Evolutionary conservation across 1,140 invertebrate species (phyloP).

Genomic region (Brachionus rubens): DNA sequence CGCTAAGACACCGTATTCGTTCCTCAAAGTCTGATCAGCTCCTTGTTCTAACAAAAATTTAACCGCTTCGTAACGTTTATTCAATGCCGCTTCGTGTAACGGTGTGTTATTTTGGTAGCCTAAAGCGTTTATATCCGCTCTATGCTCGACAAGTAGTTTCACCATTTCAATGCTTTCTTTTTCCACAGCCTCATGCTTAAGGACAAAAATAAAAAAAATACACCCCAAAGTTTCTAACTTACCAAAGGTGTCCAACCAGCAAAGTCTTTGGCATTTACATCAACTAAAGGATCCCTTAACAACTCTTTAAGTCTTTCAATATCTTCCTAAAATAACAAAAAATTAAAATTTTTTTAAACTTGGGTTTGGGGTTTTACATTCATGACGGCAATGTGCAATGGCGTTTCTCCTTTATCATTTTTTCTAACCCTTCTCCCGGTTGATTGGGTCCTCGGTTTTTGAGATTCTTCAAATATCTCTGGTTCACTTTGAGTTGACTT

Average conservation of each 20-base stretch:
- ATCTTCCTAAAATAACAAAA: background rate
- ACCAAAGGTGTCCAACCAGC: conserved; percentile 44
- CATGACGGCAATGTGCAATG: conserved; percentile 29
- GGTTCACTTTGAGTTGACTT: conserved; percentile 1
- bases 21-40: conserved; percentile 47
- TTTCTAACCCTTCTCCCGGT: conserved; percentile 1
- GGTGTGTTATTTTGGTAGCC: conserved; percentile 48
- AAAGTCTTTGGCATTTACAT: conserved; percentile 36
- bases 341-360: background rate
- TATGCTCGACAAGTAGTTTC: conserved; percentile 36
- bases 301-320: conserved; percentile 27
- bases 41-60: conserved; percentile 44
- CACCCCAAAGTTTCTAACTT: background rate
- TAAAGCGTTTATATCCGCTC: conserved; percentile 46
- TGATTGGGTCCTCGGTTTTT: conserved; percentile 28
- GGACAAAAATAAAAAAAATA: background rate
- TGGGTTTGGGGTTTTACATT: conserved; percentile 8
- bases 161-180: conserved; percentile 44
- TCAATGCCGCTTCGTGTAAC: conserved; percentile 47
- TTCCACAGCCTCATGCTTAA: conserved; percentile 46
- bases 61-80: conserved; percentile 37
- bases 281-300: background rate
- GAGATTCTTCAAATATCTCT: background rate
- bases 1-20: conserved; percentile 46
- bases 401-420: conserved; percentile 45